A percentile compares a stretch with the other conserved stretches of the same genome.
Evolutionary conservation across 2,797 vertebrate genomes (phyloP).

Genomic region (Mormyrus proboscirostris): DNA sequence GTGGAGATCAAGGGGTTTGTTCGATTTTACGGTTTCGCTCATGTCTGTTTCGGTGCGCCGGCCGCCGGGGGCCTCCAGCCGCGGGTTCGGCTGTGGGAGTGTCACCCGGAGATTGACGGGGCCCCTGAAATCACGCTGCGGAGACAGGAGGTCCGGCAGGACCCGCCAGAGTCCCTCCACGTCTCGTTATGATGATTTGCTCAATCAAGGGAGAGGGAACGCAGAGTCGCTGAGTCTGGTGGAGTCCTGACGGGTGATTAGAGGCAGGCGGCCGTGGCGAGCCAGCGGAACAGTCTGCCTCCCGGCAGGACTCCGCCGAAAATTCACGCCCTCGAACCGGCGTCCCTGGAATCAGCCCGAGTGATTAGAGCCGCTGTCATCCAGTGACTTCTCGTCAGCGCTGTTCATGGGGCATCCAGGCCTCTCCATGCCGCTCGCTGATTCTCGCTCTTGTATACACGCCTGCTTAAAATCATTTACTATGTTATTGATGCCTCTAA

Average conservation of each 20-base stretch:
- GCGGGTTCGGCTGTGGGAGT: neutral
- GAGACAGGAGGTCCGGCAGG: slow-evolving; percentile 5
- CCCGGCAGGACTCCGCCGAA: slow-evolving; percentile 97
- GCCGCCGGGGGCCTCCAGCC: neutral
- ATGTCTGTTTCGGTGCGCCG: neutral
- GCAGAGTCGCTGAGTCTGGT: slow-evolving; percentile 75
- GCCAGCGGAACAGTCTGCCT: slow-evolving; percentile 88
- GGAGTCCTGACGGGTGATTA: slow-evolving; percentile 97
- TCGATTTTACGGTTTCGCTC: neutral
- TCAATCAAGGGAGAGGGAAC: slow-evolving; percentile 92
- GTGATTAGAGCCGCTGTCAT: slow-evolving; percentile 95
- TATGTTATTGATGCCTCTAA: neutral
- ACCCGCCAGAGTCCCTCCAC: slow-evolving; percentile 58
- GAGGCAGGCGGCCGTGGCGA: slow-evolving; percentile 82
- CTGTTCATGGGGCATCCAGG: slow-evolving; percentile 46
- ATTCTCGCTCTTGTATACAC: neutral
- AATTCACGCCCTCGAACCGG: slow-evolving; percentile 80
- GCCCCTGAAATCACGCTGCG: neutral
- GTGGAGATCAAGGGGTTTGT: neutral
- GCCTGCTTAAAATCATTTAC: neutral
- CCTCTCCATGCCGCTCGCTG: neutral
- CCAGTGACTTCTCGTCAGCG: slow-evolving; percentile 92
- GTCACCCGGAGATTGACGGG: neutral
- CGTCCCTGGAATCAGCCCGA: slow-evolving; percentile 99
- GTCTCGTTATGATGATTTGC: slow-evolving; percentile 99